A percentile compares a stretch with the other conserved stretches of the same genome.
Conservation (phyloP, 37 sponge, comb jelly and placozoan species). For the Agelas oroides region DNA sequence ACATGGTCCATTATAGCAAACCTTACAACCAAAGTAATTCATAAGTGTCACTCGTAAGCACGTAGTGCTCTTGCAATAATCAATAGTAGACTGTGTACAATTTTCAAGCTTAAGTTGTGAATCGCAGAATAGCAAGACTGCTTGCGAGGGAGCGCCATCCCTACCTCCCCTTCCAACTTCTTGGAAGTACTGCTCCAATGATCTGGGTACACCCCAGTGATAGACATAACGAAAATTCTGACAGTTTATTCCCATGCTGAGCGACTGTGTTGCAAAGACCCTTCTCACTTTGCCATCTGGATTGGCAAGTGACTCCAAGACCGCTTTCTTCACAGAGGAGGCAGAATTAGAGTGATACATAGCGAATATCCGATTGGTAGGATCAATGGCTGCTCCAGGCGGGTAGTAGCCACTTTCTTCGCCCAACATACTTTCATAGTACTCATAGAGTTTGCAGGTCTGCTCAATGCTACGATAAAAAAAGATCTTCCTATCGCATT, state of each 20-base stretch:
- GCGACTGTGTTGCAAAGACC: constrained; percentile 7
- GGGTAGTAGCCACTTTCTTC: not conserved
- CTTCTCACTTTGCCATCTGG: not conserved
- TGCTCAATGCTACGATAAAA: not conserved
- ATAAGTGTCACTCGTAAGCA: too few relatives aligned
- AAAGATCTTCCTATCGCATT: not conserved
- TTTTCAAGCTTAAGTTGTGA: too few relatives aligned
- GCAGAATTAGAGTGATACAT: not conserved
- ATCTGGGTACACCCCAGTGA: constrained; percentile 2
- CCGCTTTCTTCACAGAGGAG: not conserved
- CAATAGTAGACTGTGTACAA: too few relatives aligned
- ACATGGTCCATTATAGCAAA: too few relatives aligned
- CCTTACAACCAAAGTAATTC: too few relatives aligned
- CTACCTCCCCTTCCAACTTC: constrained; percentile 21
- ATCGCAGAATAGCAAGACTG: too few relatives aligned
- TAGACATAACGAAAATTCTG: constrained; percentile 14
- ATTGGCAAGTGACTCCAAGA: not conserved
- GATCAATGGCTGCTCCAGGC: not conserved
- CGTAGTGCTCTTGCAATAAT: too few relatives aligned
- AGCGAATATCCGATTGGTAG: not conserved
- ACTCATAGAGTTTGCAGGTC: not conserved
- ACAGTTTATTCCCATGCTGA: constrained; percentile 5
- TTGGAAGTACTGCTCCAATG: not conserved
- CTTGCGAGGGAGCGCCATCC: too few relatives aligned
- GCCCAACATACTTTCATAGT: not conserved